Percentiles rank a stretch among this genome's conserved stretches.
These are phyloP conservation scores for Drosophila ironensis DNA, from an alignment of 1,140 invertebrate genomes.

Conservation along the genomic window DNA sequence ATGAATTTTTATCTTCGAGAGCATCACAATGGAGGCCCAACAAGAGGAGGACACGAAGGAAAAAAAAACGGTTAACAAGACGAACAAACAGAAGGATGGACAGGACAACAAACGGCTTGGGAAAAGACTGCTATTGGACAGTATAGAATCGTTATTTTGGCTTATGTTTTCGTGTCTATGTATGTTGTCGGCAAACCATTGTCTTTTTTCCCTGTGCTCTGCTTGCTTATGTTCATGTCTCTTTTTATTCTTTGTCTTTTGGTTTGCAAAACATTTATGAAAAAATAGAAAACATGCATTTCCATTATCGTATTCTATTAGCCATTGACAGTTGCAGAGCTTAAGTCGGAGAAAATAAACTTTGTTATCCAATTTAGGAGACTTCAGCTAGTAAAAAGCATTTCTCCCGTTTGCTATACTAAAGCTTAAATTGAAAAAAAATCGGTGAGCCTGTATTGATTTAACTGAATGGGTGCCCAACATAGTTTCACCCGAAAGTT, in stretches of 20 bases:
- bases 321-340: neutral
- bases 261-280: neutral
- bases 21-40: conserved; percentile 3
- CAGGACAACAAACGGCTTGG: conserved; percentile 4
- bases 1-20: conserved; percentile 17
- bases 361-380: neutral
- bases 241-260: neutral
- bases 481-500: too few relatives aligned
- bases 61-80: conserved; percentile 16
- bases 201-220: neutral
- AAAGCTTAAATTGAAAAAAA: too few relatives aligned
- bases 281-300: neutral
- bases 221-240: neutral
- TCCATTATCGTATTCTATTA: neutral
- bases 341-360: neutral
- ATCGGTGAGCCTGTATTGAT: too few relatives aligned
- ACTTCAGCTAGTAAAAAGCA: too few relatives aligned
- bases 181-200: too few relatives aligned
- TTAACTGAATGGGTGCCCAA: too few relatives aligned
- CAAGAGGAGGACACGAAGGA: neutral
- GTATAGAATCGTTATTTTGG: conserved; percentile 9
- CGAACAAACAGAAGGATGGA: conserved; percentile 21
- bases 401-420: neutral
- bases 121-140: neutral
- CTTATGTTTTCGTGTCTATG: conserved; percentile 9